A percentile compares a stretch with the other conserved stretches of the same genome.
Conservation (phyloP, 2,113 vertebrate genomes). For the Petaurus breviceps region DNA sequence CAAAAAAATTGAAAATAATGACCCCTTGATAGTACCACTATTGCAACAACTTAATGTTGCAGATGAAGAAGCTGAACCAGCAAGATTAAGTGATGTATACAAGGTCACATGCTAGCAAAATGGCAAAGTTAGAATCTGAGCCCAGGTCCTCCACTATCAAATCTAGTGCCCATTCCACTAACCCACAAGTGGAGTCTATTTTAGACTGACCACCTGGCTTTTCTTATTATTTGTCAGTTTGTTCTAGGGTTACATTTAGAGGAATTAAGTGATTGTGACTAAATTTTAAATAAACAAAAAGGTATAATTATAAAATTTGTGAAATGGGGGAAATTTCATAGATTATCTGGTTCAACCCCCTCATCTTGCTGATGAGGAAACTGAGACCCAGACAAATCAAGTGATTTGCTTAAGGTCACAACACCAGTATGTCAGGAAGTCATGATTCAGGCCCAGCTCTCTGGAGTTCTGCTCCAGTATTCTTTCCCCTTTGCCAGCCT, state of each 20-base stretch:
- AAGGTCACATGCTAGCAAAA: neutral
- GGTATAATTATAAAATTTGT: too few relatives aligned
- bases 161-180: neutral
- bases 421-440: too few relatives aligned
- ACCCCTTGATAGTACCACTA: neutral
- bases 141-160: neutral
- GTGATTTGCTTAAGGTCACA: too few relatives aligned
- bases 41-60: neutral
- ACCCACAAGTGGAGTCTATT: neutral
- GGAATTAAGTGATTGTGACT: too few relatives aligned
- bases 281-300: too few relatives aligned
- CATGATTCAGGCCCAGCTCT: too few relatives aligned
- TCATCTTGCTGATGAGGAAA: too few relatives aligned
- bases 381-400: too few relatives aligned
- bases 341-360: too few relatives aligned
- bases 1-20: neutral
- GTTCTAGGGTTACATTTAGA: neutral
- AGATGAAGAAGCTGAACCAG: neutral
- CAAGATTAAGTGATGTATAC: neutral
- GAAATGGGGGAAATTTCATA: too few relatives aligned
- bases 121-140: neutral
- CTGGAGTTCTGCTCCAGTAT: too few relatives aligned
- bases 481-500: too few relatives aligned
- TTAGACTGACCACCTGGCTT: neutral
- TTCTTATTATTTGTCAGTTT: neutral